phyloP scores from a whole-genome alignment of 2,113 vertebrate species.

The Acanthochromis polyacanthus region DNA sequence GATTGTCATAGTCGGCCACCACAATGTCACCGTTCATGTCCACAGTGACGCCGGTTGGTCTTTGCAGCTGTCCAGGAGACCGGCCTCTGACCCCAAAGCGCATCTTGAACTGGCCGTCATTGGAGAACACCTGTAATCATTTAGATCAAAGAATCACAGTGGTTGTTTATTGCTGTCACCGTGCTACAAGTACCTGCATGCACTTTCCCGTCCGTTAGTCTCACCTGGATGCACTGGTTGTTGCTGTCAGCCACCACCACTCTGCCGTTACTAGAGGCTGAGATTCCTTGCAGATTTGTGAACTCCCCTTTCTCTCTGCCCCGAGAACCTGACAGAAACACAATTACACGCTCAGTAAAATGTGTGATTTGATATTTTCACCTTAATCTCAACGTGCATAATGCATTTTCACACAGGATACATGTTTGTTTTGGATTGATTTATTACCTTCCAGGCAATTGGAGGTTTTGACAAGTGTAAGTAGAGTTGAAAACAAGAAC shows the following conservation, averaged over 20 bases:
- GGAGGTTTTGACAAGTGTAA: neutral
- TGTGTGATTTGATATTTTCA: constrained; percentile 7
- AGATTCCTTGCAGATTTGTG: constrained; percentile 97
- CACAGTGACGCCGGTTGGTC: constrained; percentile 93
- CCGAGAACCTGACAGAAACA: constrained; percentile 86
- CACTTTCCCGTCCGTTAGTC: constrained; percentile 4
- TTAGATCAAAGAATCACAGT: neutral
- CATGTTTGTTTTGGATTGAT: neutral
- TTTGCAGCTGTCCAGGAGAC: constrained; percentile 95
- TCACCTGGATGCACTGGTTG: constrained; percentile 98
- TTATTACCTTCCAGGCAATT: neutral
- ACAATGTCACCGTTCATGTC: constrained; percentile 96
- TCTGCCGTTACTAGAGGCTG: constrained; percentile 89
- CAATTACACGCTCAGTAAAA: neutral
- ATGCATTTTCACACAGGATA: neutral
- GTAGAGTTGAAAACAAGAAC: neutral
- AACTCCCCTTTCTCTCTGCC: constrained; percentile 97
- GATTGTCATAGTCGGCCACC: constrained; percentile 97
- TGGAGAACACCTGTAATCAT: constrained; percentile 90
- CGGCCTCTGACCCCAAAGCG: constrained; percentile 96
- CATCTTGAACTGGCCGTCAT: constrained; percentile 95
- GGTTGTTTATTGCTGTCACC: neutral
- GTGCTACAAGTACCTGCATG: neutral
- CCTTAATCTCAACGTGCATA: neutral
- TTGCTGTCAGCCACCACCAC: constrained; percentile 98